Evolutionary conservation across 2,888 invertebrate genomes (phyloP).

Genomic region (Dynastes grantii): DNA sequence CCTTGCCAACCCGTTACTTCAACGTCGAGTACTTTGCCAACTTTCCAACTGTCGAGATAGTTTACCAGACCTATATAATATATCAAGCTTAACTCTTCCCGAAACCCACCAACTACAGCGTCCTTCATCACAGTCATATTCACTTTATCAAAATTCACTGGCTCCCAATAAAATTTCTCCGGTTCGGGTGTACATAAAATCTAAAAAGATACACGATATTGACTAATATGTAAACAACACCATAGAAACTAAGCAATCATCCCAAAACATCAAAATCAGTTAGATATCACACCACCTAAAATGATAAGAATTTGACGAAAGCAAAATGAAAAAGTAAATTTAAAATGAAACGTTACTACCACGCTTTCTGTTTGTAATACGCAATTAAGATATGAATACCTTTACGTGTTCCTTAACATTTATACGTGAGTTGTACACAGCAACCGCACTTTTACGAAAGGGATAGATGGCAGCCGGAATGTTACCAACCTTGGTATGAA

Average conservation of each 20-base stretch:
- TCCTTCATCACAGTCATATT: neutral
- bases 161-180: conserved; percentile 25
- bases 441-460: neutral
- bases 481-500: neutral
- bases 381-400: neutral
- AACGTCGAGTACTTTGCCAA: neutral
- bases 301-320: too few relatives aligned
- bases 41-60: neutral
- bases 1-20: neutral
- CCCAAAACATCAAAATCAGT: too few relatives aligned
- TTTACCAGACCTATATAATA: neutral
- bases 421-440: neutral
- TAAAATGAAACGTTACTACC: too few relatives aligned
- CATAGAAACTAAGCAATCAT: too few relatives aligned
- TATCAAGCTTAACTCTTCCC: neutral
- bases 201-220: neutral
- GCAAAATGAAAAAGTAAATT: too few relatives aligned
- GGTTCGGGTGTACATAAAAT: conserved; percentile 13
- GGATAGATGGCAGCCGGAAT: conserved; percentile 2
- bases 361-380: too few relatives aligned
- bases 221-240: too few relatives aligned
- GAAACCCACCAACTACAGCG: neutral
- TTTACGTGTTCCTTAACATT: neutral
- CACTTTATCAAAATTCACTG: neutral
- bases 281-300: too few relatives aligned